Evolutionary conservation across 2,888 invertebrate genomes (phyloP), one percentile per base, ranked within the genome.

Genomic region (Stenurella melanura): DNA sequence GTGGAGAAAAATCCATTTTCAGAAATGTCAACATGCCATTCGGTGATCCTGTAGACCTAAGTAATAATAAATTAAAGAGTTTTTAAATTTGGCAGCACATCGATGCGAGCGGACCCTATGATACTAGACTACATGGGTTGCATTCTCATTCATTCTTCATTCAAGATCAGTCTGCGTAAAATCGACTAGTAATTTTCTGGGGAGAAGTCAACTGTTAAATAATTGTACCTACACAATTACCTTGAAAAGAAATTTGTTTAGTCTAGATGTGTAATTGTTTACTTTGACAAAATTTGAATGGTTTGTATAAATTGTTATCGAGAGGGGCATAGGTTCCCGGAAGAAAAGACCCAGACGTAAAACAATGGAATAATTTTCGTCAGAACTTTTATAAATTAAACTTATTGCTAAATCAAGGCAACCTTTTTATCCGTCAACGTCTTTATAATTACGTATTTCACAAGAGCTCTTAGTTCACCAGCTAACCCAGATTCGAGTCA

Each of bases 401-500:
- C 34, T 26, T 26, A 64, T 64, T 64, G 63, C 63, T 17, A 64
- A 64, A 64, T 34, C n/a, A 58, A 70, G 56, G 12, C 68, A 57
- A 68, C 57, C 57, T 70, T 34, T 56, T 60, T 70, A 58, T 57
- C 70, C 70, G 70, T 58, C 58, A 68, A 56, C 56, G 68, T 56
- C 68, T 66, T 66, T 57, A 56, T 50, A 68, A 68, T 68, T 68
- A 68, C 26, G 56, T 38, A 34, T 64, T 64, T 72, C 63, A 64
- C 38, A 72, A 66, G 26, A 73, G 9, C 60, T 70, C 19, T 18
- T 70, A 70, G 58, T 58, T 70, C 58, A 58, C 70, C 17, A 70
- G 72, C 60, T 75, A 75, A 77, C 77, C 77, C 69, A 77, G 75
- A 77, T 77, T 77, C 64, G 30, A 66, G 54, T 18, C 9, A 30